phyloP scores from a whole-genome alignment of 2,797 vertebrate species.

The Danio albolineatus region DNA sequence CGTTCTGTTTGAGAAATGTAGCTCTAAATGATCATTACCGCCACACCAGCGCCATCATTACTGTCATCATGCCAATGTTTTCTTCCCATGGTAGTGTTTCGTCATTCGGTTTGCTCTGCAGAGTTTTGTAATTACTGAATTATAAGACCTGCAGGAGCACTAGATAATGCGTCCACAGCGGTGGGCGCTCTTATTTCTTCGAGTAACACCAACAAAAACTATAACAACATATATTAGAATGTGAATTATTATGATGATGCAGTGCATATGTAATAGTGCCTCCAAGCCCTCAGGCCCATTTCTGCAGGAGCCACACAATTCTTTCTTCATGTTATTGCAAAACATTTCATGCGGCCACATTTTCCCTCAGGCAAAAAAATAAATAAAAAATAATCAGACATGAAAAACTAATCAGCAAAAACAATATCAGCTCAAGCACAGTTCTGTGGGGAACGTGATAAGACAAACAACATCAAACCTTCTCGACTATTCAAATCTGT shows the following conservation, averaged over 20 bases:
- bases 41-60: background rate
- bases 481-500: constrained; percentile 27
- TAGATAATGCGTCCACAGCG: background rate
- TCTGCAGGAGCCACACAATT: background rate
- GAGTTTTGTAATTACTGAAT: constrained; percentile 33
- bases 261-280: constrained; percentile 4
- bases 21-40: background rate
- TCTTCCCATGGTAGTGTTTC: background rate
- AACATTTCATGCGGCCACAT: constrained; percentile 20
- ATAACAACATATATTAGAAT: constrained; percentile 20
- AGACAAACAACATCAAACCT: constrained; percentile 31
- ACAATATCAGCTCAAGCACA: constrained; percentile 34
- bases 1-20: constrained; percentile 80
- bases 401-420: constrained; percentile 35
- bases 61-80: background rate
- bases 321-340: constrained; percentile 27
- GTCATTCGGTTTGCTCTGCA: constrained; percentile 4
- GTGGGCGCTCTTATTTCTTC: background rate
- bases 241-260: constrained; percentile 41
- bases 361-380: background rate
- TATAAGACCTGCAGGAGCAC: constrained; percentile 16
- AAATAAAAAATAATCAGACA: constrained; percentile 3
- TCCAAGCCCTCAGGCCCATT: constrained; percentile 10
- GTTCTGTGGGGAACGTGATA: constrained; percentile 28
- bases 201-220: constrained; percentile 6